Percentiles rank a stretch among this genome's conserved stretches.
Evolutionary conservation across 2,888 invertebrate genomes (phyloP).

Genomic region (Atherix ibis): DNA sequence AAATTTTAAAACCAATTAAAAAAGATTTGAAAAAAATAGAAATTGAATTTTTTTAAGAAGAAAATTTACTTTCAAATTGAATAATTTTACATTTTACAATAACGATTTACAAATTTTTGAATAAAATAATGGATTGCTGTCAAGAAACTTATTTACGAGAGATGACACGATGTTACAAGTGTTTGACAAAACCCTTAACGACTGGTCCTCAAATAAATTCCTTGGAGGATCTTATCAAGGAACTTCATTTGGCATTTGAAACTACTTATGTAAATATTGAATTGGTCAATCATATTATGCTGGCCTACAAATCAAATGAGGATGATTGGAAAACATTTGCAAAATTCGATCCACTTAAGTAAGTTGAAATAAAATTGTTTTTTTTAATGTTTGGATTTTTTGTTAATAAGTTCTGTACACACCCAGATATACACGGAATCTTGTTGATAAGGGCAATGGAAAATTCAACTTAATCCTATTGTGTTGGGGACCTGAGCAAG

Average conservation of each 20-base stretch:
- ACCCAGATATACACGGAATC: constrained; percentile 89
- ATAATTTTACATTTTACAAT: too few relatives aligned
- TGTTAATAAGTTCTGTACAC: too few relatives aligned
- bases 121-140: too few relatives aligned
- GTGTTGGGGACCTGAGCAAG: constrained; percentile 96
- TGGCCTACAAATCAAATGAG: constrained; percentile 69
- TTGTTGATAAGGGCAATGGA: constrained; percentile 91
- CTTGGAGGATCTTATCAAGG: constrained; percentile 46
- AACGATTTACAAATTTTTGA: too few relatives aligned
- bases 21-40: too few relatives aligned
- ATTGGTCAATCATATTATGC: constrained; percentile 63
- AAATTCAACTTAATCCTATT: constrained; percentile 93
- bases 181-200: constrained; percentile 29
- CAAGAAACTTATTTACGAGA: constrained; percentile 28
- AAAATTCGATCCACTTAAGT: constrained; percentile 86
- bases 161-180: constrained; percentile 26
- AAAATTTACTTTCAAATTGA: too few relatives aligned
- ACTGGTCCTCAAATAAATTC: constrained; percentile 29
- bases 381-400: too few relatives aligned
- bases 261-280: constrained; percentile 81
- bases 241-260: constrained; percentile 61
- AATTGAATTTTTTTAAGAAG: too few relatives aligned
- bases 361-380: too few relatives aligned
- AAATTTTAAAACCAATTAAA: too few relatives aligned
- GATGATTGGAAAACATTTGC: constrained; percentile 89